A percentile compares a stretch with the other conserved stretches of the same genome.
Evolutionary conservation across 2,797 vertebrate genomes (phyloP).

Genomic region (Sibirionetta formosa): DNA sequence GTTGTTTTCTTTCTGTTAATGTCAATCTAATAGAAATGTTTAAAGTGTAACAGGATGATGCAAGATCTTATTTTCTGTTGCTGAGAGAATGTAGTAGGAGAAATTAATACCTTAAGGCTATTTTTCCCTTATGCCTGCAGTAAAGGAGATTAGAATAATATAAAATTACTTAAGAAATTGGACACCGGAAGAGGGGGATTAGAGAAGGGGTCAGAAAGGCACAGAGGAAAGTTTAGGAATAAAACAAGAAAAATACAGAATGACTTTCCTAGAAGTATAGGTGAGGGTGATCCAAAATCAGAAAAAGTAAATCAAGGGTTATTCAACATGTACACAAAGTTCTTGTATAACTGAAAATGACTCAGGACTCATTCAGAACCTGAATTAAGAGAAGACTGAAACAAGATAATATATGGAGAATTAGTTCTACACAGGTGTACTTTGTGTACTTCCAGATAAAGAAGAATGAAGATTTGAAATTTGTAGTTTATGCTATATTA

Average conservation of each 20-base stretch:
- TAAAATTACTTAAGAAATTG: neutral
- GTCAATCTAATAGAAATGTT: neutral
- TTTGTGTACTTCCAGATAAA: neutral
- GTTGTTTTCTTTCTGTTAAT: neutral
- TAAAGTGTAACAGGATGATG: neutral
- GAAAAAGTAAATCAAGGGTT: neutral
- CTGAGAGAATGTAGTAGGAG: neutral
- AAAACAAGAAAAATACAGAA: neutral
- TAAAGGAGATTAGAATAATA: conserved; percentile 1
- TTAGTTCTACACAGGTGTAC: neutral
- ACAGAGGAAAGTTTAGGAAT: neutral
- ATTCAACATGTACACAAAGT: neutral
- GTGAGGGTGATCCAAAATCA: neutral
- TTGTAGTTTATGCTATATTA: neutral
- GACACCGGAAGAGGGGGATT: neutral
- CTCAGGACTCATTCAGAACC: neutral
- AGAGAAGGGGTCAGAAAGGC: neutral
- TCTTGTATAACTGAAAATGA: neutral
- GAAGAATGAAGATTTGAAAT: neutral
- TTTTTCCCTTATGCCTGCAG: neutral
- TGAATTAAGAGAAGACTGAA: neutral
- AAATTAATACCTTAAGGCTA: neutral
- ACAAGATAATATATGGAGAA: neutral
- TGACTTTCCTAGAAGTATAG: neutral
- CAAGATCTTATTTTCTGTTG: neutral